phyloP scores from a whole-genome alignment of 1,140 invertebrate genomes.

The Drosophila erecta region DNA sequence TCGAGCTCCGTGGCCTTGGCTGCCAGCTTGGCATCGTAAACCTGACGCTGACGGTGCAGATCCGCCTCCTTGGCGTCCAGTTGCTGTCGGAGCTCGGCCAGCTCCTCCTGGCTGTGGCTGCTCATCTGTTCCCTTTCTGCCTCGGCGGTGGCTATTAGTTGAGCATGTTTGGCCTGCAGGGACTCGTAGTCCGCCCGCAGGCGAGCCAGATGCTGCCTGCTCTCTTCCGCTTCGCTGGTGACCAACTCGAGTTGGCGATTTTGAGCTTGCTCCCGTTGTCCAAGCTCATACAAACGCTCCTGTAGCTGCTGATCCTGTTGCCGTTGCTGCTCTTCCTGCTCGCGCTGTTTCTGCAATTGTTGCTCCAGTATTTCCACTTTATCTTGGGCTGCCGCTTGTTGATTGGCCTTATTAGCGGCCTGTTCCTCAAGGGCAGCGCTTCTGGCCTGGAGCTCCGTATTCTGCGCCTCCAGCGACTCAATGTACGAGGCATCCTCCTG shows the following conservation, averaged over 20 bases:
- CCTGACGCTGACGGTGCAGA: slow-evolving; percentile 85
- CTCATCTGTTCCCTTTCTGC: slow-evolving; percentile 48
- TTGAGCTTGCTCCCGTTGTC: slow-evolving; percentile 86
- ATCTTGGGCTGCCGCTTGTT: slow-evolving; percentile 86
- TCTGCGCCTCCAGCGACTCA: slow-evolving; percentile 89
- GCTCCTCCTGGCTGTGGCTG: slow-evolving; percentile 68
- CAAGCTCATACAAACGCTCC: slow-evolving; percentile 85
- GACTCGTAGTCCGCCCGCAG: slow-evolving; percentile 52
- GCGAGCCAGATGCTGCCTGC: slow-evolving; percentile 85
- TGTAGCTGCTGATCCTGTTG: slow-evolving; percentile 86
- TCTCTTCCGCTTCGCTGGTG: slow-evolving; percentile 86
- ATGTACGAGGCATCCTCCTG: slow-evolving; percentile 90
- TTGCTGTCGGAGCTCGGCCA: slow-evolving; percentile 79
- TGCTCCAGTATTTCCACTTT: slow-evolving; percentile 86
- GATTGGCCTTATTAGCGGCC: slow-evolving; percentile 86
- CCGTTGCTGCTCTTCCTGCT: slow-evolving; percentile 86
- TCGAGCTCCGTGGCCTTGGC: slow-evolving; percentile 86
- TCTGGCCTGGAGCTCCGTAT: slow-evolving; percentile 87
- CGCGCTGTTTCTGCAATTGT: slow-evolving; percentile 85
- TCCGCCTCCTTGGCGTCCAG: slow-evolving; percentile 85
- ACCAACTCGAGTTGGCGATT: slow-evolving; percentile 85
- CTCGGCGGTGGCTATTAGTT: slow-evolving; percentile 11
- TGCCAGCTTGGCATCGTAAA: slow-evolving; percentile 85
- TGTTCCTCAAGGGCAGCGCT: slow-evolving; percentile 87
- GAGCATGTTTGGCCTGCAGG: slow-evolving; percentile 15